Evolutionary conservation across 2,888 invertebrate genomes (phyloP).

Genomic region (Tetramorium bicarinatum): DNA sequence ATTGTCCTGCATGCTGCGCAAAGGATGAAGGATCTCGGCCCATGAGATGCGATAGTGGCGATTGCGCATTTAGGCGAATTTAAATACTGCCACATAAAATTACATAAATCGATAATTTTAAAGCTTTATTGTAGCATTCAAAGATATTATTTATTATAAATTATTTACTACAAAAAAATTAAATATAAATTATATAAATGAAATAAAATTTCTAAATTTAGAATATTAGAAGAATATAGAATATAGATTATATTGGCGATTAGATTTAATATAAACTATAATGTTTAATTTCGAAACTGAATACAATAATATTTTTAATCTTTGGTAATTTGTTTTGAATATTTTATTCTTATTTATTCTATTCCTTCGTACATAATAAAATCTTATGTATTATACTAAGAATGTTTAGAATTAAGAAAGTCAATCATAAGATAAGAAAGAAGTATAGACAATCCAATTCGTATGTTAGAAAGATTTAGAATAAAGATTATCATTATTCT

Average conservation of each 20-base stretch:
- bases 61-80: neutral
- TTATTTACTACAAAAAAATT: neutral
- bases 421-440: neutral
- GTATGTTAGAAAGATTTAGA: constrained; percentile 55
- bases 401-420: neutral
- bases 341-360: neutral
- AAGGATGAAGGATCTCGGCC: constrained; percentile 46
- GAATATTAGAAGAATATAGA: neutral
- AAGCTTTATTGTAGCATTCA: neutral
- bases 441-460: constrained; percentile 4
- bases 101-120: neutral
- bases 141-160: neutral
- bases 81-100: neutral
- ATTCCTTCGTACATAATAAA: neutral
- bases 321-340: neutral
- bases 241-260: neutral
- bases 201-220: neutral
- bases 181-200: neutral
- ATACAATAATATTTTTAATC: neutral
- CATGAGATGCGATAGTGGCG: constrained; percentile 13
- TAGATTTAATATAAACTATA: neutral
- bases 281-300: neutral
- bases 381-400: neutral
- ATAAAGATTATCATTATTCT: constrained; percentile 51
- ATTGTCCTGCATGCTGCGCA: constrained; percentile 67